Evolutionary conservation across 1,140 invertebrate genomes (phyloP).

Genomic region (Homarus americanus): DNA sequence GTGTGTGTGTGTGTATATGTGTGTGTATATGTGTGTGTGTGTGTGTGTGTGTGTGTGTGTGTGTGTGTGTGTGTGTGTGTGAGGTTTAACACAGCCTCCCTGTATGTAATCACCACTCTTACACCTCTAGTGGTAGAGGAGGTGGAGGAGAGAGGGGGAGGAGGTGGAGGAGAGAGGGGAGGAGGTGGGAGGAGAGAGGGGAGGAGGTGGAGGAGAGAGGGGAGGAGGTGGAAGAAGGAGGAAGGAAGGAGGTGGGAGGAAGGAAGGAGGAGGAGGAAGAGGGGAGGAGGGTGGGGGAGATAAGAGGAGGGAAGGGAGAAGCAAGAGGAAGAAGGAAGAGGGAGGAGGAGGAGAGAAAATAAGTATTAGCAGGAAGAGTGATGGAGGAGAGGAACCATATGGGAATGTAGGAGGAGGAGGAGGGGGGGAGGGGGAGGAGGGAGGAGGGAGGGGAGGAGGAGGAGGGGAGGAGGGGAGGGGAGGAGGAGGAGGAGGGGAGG

Average conservation of each 20-base stretch:
- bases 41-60: too few species aligned
- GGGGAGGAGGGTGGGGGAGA: background rate
- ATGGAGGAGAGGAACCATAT: too few species aligned
- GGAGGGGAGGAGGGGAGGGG: background rate
- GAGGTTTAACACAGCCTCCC: too few species aligned
- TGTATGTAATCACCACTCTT: too few species aligned
- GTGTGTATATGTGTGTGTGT: too few species aligned
- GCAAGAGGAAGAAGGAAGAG: too few species aligned
- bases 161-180: background rate
- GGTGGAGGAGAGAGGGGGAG: background rate
- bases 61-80: too few species aligned
- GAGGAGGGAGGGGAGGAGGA: too few species aligned
- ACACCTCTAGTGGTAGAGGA: too few species aligned
- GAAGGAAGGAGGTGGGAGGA: background rate
- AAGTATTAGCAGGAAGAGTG: background rate
- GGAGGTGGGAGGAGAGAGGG: background rate
- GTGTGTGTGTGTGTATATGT: conserved; percentile 25
- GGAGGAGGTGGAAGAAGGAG: background rate
- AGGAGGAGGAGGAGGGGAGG: background rate
- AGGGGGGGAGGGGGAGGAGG: too few species aligned
- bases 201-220: background rate
- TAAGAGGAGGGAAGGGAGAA: background rate
- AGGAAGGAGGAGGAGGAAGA: background rate
- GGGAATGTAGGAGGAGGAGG: too few species aligned
- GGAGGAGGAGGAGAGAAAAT: background rate